phyloP scores from a whole-genome alignment of 2,888 invertebrate species.

The Matsumyia berberina region DNA sequence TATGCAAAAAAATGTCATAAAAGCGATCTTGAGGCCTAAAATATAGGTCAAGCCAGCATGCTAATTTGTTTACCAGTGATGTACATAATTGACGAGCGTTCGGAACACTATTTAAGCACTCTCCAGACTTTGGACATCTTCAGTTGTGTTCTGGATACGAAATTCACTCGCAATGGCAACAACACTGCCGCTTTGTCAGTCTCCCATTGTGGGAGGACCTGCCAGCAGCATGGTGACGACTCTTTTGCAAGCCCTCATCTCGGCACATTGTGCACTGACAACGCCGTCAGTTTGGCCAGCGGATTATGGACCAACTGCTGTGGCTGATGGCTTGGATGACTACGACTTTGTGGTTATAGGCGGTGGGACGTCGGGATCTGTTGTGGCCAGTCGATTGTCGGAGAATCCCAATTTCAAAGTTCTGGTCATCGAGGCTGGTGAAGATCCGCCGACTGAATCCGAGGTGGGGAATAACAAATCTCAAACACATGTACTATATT shows the following conservation, averaged over 20 bases:
- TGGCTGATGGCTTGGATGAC: conserved; percentile 80
- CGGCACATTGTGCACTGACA: conserved; percentile 86
- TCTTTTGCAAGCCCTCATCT: conserved; percentile 85
- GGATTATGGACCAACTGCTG: conserved; percentile 82
- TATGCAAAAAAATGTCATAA: conserved; percentile 1
- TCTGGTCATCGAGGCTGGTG: conserved; percentile 85
- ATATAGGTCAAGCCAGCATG: conserved; percentile 5
- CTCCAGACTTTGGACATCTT: neutral
- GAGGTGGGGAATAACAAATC: conserved; percentile 78
- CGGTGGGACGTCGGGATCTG: conserved; percentile 85
- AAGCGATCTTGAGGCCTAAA: neutral
- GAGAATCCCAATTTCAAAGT: conserved; percentile 84
- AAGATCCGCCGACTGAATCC: conserved; percentile 84
- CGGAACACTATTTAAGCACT: neutral
- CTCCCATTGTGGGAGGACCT: conserved; percentile 26
- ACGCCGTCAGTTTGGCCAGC: conserved; percentile 86
- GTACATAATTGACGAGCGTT: too few species aligned
- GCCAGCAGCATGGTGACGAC: conserved; percentile 14
- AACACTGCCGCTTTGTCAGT: neutral
- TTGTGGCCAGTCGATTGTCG: conserved; percentile 85
- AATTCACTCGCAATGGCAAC: neutral
- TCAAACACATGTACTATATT: too few species aligned
- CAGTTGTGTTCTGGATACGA: neutral
- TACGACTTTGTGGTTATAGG: conserved; percentile 85
- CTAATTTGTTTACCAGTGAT: neutral